phyloP scores from a whole-genome alignment of 2,888 invertebrate genomes.

The Eupithecia exiguata region DNA sequence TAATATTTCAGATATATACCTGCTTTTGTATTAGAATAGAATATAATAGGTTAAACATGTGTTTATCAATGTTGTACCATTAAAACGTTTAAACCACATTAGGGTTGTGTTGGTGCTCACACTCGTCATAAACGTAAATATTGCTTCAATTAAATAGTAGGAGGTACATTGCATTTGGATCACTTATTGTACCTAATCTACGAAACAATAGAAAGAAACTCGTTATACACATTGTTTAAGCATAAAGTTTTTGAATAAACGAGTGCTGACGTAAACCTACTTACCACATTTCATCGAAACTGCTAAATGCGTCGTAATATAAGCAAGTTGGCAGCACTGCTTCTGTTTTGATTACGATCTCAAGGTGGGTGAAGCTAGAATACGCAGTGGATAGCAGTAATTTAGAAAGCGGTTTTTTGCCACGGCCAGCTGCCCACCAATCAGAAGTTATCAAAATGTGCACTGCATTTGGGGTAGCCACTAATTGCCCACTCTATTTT shows the following conservation, averaged over 20 bases:
- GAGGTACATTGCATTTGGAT: too few relatives aligned
- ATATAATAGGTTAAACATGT: too few relatives aligned
- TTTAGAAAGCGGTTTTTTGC: constrained; percentile 79
- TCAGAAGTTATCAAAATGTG: constrained; percentile 63
- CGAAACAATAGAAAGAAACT: too few relatives aligned
- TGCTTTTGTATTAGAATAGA: too few relatives aligned
- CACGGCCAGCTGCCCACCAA: constrained; percentile 78
- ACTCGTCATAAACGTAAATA: too few relatives aligned
- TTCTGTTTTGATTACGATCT: constrained; percentile 66
- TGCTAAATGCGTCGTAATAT: neutral
- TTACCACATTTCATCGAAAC: neutral
- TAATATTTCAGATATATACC: too few relatives aligned
- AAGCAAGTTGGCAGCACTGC: constrained; percentile 32
- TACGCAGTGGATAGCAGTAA: constrained; percentile 70
- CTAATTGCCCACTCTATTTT: constrained; percentile 62
- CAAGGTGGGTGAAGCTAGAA: constrained; percentile 68
- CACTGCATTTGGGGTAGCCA: constrained; percentile 72
- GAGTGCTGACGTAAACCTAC: neutral
- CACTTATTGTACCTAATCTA: too few relatives aligned
- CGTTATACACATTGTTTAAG: too few relatives aligned
- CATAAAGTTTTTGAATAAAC: neutral
- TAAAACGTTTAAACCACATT: too few relatives aligned
- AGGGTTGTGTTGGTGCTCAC: too few relatives aligned
- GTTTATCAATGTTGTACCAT: too few relatives aligned
- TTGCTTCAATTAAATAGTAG: too few relatives aligned